These are phyloP conservation scores for Peromyscus nudipes DNA, from an alignment of 2,797 vertebrate genomes.

Conservation along the genomic window DNA sequence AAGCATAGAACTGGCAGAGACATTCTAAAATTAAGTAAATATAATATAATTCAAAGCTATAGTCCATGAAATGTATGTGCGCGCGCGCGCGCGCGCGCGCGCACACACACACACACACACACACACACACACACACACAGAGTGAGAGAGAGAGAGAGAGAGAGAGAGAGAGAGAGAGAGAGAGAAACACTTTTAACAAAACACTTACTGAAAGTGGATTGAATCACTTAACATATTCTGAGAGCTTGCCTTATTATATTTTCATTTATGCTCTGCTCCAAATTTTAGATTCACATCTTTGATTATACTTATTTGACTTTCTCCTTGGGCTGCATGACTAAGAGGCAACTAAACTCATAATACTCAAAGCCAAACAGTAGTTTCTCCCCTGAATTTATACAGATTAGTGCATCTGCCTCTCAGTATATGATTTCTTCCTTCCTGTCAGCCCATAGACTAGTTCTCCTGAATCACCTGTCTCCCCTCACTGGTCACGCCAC, in stretches of 20 bases:
- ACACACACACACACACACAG: not conserved
- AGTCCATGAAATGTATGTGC: not conserved
- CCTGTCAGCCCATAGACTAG: not conserved
- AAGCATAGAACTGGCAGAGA: not conserved
- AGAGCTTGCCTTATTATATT: not conserved
- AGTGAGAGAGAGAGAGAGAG: no score
- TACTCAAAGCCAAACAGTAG: not conserved
- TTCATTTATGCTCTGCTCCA: not conserved
- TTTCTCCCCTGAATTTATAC: not conserved
- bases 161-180: not conserved
- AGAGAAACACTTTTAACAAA: not conserved
- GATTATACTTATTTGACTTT: not conserved
- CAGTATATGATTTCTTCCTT: not conserved
- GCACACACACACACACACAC: not conserved
- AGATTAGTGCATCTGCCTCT: not conserved
- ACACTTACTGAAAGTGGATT: not conserved
- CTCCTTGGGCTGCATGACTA: not conserved
- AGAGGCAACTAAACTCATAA: not conserved
- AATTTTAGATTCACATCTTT: not conserved
- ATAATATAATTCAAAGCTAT: not conserved
- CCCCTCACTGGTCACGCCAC: no score
- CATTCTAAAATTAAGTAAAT: not conserved
- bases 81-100: no score
- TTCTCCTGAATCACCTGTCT: not conserved
- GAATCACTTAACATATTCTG: not conserved